A percentile compares a stretch with the other conserved stretches of the same genome.
Conservation (phyloP, 2,113 vertebrate genomes). For the Spizaetus ornatus region DNA sequence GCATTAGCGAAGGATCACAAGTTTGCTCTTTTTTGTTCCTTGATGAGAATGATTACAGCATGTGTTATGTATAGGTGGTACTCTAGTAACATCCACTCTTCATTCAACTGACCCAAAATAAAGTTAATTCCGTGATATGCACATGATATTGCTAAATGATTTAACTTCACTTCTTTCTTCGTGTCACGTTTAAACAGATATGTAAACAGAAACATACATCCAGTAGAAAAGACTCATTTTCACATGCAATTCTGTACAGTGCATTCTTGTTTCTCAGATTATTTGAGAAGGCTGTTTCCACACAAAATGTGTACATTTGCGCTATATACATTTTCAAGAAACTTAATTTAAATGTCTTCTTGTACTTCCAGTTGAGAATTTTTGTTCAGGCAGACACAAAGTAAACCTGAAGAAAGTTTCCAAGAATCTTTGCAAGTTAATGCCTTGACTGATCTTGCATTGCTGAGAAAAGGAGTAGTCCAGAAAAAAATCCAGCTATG, state of each 20-base stretch:
- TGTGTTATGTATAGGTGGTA: not conserved
- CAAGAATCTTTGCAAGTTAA: constrained; percentile 6
- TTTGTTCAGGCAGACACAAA: constrained; percentile 31
- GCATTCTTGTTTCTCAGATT: constrained; percentile 11
- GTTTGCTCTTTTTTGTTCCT: not conserved
- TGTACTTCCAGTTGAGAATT: constrained; percentile 31
- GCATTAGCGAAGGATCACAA: fast-evolving
- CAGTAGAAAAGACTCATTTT: constrained; percentile 65
- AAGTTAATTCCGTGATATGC: not conserved
- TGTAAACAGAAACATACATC: constrained; percentile 63
- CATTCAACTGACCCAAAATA: not conserved
- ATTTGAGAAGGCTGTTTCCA: constrained; percentile 28
- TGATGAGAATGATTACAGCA: not conserved
- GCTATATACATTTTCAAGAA: constrained; percentile 48
- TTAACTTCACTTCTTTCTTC: not conserved
- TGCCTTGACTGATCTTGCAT: constrained; percentile 68
- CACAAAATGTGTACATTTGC: constrained; percentile 45
- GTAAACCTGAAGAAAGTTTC: constrained; percentile 33
- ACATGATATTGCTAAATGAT: not conserved
- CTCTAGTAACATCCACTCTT: not conserved
- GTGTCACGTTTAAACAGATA: constrained; percentile 4
- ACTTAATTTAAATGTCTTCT: constrained; percentile 19
- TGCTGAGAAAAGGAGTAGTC: constrained; percentile 79
- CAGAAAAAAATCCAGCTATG: constrained; percentile 75
- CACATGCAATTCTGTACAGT: constrained; percentile 66